Conservation (phyloP, 2,113 vertebrate genomes). For the Glaucidium brasilianum region DNA sequence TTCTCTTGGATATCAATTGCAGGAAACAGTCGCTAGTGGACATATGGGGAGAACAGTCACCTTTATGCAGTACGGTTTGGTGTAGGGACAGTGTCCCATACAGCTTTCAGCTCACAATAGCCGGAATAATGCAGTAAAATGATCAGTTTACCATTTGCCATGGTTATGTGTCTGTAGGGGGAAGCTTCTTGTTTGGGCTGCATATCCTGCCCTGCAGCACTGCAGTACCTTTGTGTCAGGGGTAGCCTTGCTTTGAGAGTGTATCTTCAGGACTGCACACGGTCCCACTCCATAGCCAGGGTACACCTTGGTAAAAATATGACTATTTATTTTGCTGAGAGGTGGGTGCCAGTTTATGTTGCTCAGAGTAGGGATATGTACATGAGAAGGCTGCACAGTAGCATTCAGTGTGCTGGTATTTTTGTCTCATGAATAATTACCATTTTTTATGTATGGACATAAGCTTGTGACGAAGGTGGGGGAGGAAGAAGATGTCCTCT, state of each 20-base stretch:
- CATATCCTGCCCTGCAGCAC: background rate
- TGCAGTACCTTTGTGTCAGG: background rate
- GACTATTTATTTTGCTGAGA: background rate
- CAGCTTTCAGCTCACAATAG: background rate
- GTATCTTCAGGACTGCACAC: background rate
- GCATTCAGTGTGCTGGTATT: background rate
- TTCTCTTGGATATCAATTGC: background rate
- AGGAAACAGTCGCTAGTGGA: background rate
- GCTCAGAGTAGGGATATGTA: background rate
- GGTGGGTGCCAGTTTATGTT: background rate
- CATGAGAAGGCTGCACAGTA: background rate
- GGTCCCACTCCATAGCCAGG: background rate
- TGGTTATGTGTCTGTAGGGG: background rate
- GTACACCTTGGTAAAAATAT: background rate
- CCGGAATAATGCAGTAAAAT: background rate
- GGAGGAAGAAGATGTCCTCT: background rate
- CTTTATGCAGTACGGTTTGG: background rate
- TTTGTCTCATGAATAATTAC: background rate
- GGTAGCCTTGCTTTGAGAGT: background rate
- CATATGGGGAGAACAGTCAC: background rate
- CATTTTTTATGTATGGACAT: background rate
- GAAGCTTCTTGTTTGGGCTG: background rate
- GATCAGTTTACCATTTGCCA: rapidly evolving
- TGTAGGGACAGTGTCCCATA: background rate
- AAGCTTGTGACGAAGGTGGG: background rate